These are phyloP conservation scores for Ruditapes philippinarum DNA, from an alignment of 1,140 invertebrate species.

Conservation along the genomic window DNA sequence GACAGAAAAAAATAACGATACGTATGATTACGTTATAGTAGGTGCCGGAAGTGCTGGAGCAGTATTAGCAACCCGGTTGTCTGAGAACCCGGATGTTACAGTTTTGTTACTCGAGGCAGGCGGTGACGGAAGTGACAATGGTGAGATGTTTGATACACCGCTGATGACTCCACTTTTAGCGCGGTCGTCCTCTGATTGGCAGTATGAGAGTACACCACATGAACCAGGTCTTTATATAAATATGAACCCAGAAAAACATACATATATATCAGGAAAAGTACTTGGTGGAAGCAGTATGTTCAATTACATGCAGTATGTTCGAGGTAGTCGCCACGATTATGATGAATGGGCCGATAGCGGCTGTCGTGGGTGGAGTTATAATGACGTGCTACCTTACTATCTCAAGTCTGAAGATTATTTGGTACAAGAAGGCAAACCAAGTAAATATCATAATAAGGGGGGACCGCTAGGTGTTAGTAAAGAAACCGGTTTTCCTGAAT, in stretches of 20 bases:
- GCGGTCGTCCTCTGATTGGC: not conserved
- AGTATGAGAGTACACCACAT: not conserved
- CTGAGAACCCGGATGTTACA: conserved; percentile 91
- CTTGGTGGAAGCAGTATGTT: conserved; percentile 25
- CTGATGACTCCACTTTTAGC: not conserved
- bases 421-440: not conserved
- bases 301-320: conserved; percentile 90
- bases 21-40: conserved; percentile 42
- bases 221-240: not conserved
- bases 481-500: not conserved
- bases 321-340: conserved; percentile 96
- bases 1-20: not conserved
- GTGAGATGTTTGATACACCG: conserved; percentile 87
- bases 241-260: conserved; percentile 7
- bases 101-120: conserved; percentile 96
- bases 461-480: conserved; percentile 28
- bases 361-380: conserved; percentile 46
- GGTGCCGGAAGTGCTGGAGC: conserved; percentile 97
- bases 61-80: conserved; percentile 96
- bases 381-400: conserved; percentile 60
- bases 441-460: conserved; percentile 31
- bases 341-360: conserved; percentile 90
- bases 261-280: conserved; percentile 91
- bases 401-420: conserved; percentile 89
- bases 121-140: conserved; percentile 95